Percentiles rank a stretch among this genome's conserved stretches.
These are phyloP conservation scores for Taeniopygia guttata DNA, from an alignment of 2,797 vertebrate genomes.

Conservation along the genomic window DNA sequence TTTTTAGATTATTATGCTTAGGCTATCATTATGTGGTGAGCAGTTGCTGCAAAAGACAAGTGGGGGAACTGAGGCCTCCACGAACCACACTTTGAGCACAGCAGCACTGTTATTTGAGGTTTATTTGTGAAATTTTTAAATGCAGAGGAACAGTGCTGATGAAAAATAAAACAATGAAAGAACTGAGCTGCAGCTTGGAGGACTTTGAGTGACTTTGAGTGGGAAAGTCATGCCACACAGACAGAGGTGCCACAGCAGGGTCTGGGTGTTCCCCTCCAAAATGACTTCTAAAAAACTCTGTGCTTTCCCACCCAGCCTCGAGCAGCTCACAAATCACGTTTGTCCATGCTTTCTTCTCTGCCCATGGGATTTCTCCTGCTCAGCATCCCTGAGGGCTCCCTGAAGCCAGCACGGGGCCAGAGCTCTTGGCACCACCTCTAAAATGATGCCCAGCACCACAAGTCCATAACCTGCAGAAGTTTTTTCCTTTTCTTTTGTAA, in stretches of 20 bases:
- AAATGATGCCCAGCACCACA: neutral
- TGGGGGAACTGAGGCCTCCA: neutral
- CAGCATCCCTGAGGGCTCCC: neutral
- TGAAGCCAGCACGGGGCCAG: rapidly evolving
- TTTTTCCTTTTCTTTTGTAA: neutral
- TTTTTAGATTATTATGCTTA: constrained; percentile 30
- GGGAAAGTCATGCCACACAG: neutral
- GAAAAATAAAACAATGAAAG: neutral
- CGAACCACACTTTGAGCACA: neutral
- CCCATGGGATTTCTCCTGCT: neutral
- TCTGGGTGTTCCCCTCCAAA: neutral
- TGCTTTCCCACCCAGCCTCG: neutral
- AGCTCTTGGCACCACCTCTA: neutral
- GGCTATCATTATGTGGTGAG: constrained; percentile 15
- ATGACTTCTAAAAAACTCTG: neutral
- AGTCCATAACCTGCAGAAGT: neutral
- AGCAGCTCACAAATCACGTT: neutral
- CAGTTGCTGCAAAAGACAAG: neutral
- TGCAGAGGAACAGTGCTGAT: neutral
- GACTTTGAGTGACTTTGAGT: neutral
- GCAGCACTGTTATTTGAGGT: neutral
- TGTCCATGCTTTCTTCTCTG: neutral
- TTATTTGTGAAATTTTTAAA: neutral
- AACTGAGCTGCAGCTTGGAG: neutral
- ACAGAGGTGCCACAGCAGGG: neutral